Conservation (phyloP, 2,888 invertebrate genomes). For the Nebria brevicollis region DNA sequence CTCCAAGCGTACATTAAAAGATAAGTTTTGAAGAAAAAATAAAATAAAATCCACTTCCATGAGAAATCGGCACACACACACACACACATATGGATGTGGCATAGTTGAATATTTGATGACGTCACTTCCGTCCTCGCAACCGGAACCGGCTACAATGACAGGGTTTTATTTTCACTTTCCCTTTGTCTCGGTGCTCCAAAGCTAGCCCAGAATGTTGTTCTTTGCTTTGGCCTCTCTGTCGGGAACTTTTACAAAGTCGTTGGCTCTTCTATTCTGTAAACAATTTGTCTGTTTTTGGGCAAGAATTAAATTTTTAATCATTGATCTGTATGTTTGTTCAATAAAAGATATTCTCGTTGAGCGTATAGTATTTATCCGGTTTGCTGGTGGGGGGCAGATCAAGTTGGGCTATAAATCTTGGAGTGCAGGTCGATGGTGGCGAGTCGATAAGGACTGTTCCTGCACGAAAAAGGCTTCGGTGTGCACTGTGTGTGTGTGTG, state of each 20-base stretch:
- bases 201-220: too few species aligned
- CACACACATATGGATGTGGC: neutral
- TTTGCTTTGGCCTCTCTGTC: neutral
- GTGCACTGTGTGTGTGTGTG: neutral
- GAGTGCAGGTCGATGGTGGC: neutral
- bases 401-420: neutral
- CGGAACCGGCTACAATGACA: neutral
- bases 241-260: too few species aligned
- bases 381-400: neutral
- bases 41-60: neutral
- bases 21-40: neutral
- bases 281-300: too few species aligned
- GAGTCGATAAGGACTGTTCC: neutral
- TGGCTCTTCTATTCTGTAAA: too few species aligned
- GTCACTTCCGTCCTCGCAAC: neutral
- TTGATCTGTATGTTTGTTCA: neutral
- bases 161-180: neutral
- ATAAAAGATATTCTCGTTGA: neutral
- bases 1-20: neutral
- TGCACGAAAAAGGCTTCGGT: neutral
- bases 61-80: neutral
- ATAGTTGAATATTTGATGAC: neutral
- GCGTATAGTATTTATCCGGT: too few species aligned
- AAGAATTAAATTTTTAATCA: neutral
- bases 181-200: neutral